A percentile compares a stretch with the other conserved stretches of the same genome.
Conservation (phyloP, 2,797 vertebrate species). For the Poecilia wingei region DNA sequence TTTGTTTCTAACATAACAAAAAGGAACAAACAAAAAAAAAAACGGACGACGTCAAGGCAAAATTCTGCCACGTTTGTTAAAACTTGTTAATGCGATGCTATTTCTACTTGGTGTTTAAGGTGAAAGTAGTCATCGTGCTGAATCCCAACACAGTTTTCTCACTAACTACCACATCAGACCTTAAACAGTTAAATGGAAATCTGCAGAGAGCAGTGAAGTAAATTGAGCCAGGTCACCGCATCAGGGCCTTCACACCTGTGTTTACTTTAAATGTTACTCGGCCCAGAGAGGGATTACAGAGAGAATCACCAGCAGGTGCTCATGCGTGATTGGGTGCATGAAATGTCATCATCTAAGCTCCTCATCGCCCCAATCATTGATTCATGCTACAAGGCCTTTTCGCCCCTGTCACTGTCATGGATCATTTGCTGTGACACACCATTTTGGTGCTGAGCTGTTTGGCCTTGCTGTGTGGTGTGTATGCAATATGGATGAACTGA, state of each 20-base stretch:
- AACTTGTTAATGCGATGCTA: background rate
- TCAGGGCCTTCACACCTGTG: constrained; percentile 33
- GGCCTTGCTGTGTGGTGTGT: constrained; percentile 50
- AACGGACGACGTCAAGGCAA: constrained; percentile 27
- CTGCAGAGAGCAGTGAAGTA: constrained; percentile 5
- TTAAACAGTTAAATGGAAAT: constrained; percentile 8
- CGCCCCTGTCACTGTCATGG: constrained; percentile 50
- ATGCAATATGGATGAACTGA: constrained; percentile 57
- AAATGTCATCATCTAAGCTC: constrained; percentile 40
- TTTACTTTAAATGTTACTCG: constrained; percentile 25
- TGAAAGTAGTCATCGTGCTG: constrained; percentile 9
- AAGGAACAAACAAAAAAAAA: background rate
- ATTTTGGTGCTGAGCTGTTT: constrained; percentile 55
- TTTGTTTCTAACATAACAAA: constrained; percentile 36
- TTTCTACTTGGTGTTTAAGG: background rate
- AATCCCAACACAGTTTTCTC: constrained; percentile 9
- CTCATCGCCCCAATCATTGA: constrained; percentile 51
- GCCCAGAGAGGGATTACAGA: constrained; percentile 1
- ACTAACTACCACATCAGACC: constrained; percentile 9
- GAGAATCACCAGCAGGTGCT: constrained; percentile 9
- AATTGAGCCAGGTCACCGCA: constrained; percentile 6
- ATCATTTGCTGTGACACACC: constrained; percentile 61
- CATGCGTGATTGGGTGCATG: constrained; percentile 23
- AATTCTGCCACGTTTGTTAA: constrained; percentile 1
- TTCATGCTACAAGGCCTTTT: constrained; percentile 49